Evolutionary conservation across 2,113 vertebrate species (phyloP).

Genomic region (Gymnarchus niloticus): DNA sequence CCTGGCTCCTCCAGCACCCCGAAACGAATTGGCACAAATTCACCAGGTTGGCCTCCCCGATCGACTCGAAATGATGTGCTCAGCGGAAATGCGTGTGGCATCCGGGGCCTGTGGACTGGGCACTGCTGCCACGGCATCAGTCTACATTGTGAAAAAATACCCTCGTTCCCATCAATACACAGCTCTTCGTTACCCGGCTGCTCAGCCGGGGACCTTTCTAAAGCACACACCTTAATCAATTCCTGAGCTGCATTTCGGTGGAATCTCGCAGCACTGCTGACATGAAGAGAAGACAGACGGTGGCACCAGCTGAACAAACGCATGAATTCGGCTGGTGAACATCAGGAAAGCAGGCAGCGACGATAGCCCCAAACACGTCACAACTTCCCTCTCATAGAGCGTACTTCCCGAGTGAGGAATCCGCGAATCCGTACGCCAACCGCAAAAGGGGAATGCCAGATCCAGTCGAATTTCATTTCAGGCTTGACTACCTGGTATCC

Average conservation of each 20-base stretch:
- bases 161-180: background rate
- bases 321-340: too few relatives aligned
- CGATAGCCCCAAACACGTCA: too few relatives aligned
- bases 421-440: background rate
- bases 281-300: too few relatives aligned
- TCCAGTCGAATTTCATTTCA: background rate
- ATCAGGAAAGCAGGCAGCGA: too few relatives aligned
- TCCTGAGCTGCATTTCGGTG: too few relatives aligned
- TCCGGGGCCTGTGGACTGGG: conserved; percentile 51
- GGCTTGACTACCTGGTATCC: background rate
- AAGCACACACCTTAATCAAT: too few relatives aligned
- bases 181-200: background rate
- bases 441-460: background rate
- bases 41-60: too few relatives aligned
- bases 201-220: background rate
- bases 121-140: background rate
- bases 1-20: background rate
- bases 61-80: too few relatives aligned
- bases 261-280: too few relatives aligned
- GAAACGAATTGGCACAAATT: too few relatives aligned
- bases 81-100: too few relatives aligned
- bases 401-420: background rate
- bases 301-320: too few relatives aligned
- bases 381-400: background rate
- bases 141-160: background rate